Percentiles rank a stretch among this genome's conserved stretches.
Conservation (phyloP, 2,888 invertebrate species). For the Limenitis camilla region DNA sequence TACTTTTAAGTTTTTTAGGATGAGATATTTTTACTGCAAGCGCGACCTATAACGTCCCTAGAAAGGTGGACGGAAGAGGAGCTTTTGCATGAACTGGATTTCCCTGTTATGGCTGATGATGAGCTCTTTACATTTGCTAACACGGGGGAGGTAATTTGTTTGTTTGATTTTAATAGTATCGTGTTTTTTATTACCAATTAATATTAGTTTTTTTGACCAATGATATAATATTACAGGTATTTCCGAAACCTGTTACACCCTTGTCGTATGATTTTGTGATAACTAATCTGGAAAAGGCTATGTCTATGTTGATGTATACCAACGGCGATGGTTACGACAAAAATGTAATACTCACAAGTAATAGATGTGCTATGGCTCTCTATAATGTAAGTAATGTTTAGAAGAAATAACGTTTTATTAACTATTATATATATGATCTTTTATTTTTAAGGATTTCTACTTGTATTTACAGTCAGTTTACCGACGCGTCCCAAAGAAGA, state of each 20-base stretch:
- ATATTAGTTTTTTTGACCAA: too few relatives aligned
- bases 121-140: constrained; percentile 82
- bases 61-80: constrained; percentile 86
- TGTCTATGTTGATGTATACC: constrained; percentile 30
- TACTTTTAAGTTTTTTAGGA: constrained; percentile 40
- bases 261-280: constrained; percentile 60
- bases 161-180: neutral
- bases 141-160: constrained; percentile 76
- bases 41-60: constrained; percentile 83
- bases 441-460: neutral
- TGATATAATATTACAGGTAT: constrained; percentile 56
- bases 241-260: constrained; percentile 77
- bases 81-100: constrained; percentile 84
- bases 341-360: constrained; percentile 41
- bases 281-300: constrained; percentile 32
- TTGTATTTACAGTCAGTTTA: constrained; percentile 61
- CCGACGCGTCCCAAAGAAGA: constrained; percentile 45
- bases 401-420: neutral
- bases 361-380: constrained; percentile 40
- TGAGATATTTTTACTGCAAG: constrained; percentile 81
- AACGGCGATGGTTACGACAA: constrained; percentile 35
- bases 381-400: constrained; percentile 46
- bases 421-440: neutral
- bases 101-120: constrained; percentile 77
- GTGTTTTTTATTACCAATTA: too few relatives aligned